Evolutionary conservation across 1,140 invertebrate genomes (phyloP).

Genomic region (Drosophila miranda): DNA sequence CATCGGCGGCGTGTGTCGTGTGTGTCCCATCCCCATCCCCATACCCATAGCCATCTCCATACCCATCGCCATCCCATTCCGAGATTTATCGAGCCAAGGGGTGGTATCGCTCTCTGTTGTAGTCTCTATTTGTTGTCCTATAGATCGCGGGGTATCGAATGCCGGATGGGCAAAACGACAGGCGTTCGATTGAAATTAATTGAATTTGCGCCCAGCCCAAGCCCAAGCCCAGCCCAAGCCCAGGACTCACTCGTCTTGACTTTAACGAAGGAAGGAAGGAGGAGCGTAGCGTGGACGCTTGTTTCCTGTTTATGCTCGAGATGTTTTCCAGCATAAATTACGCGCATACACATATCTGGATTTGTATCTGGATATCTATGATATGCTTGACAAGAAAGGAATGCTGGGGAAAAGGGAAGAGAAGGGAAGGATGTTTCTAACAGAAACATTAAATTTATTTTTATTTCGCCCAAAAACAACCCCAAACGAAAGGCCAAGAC

Average conservation of each 20-base stretch:
- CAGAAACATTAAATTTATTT: slow-evolving; percentile 81
- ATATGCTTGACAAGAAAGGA: slow-evolving; percentile 55
- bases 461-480: slow-evolving; percentile 64
- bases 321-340: slow-evolving; percentile 76
- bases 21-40: slow-evolving; percentile 28
- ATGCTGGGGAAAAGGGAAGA: neutral
- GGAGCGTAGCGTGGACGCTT: slow-evolving; percentile 33
- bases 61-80: slow-evolving; percentile 7
- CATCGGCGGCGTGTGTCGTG: slow-evolving; percentile 31
- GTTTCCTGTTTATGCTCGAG: slow-evolving; percentile 77
- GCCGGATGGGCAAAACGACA: slow-evolving; percentile 76
- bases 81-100: slow-evolving; percentile 66
- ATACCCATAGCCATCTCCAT: too few species aligned
- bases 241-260: slow-evolving; percentile 41
- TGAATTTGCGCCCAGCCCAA: slow-evolving; percentile 66
- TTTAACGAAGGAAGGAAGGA: slow-evolving; percentile 18
- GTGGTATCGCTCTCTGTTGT: slow-evolving; percentile 21
- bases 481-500: slow-evolving; percentile 23
- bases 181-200: slow-evolving; percentile 83
- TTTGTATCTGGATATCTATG: slow-evolving; percentile 28
- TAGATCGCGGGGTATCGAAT: slow-evolving; percentile 49
- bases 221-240: slow-evolving; percentile 19
- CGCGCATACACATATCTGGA: slow-evolving; percentile 37
- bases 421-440: slow-evolving; percentile 42
- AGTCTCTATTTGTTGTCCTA: slow-evolving; percentile 42